Evolutionary conservation across 2,113 vertebrate species (phyloP).

Genomic region (Catharus bicknelli): DNA sequence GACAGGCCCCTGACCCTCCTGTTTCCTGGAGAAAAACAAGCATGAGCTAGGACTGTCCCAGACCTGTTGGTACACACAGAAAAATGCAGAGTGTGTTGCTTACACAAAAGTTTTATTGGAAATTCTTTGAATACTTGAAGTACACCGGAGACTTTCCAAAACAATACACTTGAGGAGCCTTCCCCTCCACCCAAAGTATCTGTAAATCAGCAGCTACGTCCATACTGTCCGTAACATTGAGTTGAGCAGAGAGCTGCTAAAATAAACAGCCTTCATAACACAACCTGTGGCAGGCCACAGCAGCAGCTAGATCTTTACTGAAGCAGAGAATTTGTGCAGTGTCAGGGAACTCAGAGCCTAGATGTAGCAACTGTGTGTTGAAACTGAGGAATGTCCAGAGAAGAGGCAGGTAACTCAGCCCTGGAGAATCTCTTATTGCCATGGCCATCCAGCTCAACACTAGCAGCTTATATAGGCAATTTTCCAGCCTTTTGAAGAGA

Average conservation of each 20-base stretch:
- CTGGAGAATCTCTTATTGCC: constrained; percentile 37
- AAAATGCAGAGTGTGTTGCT: neutral
- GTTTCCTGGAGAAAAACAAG: neutral
- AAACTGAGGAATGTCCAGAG: constrained; percentile 8
- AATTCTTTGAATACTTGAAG: constrained; percentile 68
- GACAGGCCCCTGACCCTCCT: neutral
- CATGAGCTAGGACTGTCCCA: neutral
- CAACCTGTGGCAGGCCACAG: neutral
- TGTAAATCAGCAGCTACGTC: constrained; percentile 26
- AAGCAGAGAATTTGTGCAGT: neutral
- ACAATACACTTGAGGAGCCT: constrained; percentile 33
- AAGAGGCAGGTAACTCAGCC: neutral
- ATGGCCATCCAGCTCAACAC: constrained; percentile 35
- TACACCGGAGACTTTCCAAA: constrained; percentile 65
- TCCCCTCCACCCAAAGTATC: constrained; percentile 30
- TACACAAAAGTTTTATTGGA: constrained; percentile 79
- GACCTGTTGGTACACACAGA: neutral
- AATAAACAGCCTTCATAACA: neutral
- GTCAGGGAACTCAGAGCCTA: neutral
- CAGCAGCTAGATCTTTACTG: constrained; percentile 5
- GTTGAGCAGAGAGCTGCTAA: neutral
- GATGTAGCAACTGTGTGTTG: neutral
- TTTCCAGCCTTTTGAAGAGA: neutral
- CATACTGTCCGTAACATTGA: neutral
- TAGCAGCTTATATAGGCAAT: neutral